A percentile compares a stretch with the other conserved stretches of the same genome.
Evolutionary conservation across 2,797 vertebrate genomes (phyloP).

Genomic region (Myotis myotis): DNA sequence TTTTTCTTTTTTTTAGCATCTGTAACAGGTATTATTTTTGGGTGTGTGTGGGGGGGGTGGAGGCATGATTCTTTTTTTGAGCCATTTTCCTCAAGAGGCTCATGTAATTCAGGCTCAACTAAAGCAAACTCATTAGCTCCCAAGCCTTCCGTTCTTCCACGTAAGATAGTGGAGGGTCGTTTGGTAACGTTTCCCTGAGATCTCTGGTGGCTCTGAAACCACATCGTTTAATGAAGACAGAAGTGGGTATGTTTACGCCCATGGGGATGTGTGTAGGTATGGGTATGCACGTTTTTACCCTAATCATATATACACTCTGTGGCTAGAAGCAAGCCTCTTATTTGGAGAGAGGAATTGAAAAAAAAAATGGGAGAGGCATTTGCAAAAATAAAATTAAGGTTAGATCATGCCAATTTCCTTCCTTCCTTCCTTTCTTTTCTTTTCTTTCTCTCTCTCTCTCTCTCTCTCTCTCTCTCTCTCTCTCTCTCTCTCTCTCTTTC

Average conservation of each 20-base stretch:
- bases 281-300: not conserved
- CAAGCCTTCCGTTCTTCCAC: not conserved
- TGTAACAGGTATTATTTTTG: not conserved
- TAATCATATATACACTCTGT: not conserved
- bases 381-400: conserved; percentile 58
- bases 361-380: conserved; percentile 7
- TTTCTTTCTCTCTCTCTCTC: too few species aligned
- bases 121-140: not conserved
- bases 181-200: not conserved
- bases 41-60: rapidly evolving
- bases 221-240: not conserved
- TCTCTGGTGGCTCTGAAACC: not conserved
- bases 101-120: rapidly evolving
- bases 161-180: not conserved
- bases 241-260: not conserved
- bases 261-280: not conserved
- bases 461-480: too few species aligned
- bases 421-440: too few species aligned
- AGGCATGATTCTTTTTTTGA: not conserved
- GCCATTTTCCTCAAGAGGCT: not conserved
- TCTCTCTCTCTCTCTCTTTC: too few species aligned
- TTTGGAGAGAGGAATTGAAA: not conserved
- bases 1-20: not conserved
- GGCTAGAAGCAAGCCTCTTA: not conserved
- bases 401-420: conserved; percentile 46